phyloP scores from a whole-genome alignment of 2,113 vertebrate species.

The Oreocharis arfaki region DNA sequence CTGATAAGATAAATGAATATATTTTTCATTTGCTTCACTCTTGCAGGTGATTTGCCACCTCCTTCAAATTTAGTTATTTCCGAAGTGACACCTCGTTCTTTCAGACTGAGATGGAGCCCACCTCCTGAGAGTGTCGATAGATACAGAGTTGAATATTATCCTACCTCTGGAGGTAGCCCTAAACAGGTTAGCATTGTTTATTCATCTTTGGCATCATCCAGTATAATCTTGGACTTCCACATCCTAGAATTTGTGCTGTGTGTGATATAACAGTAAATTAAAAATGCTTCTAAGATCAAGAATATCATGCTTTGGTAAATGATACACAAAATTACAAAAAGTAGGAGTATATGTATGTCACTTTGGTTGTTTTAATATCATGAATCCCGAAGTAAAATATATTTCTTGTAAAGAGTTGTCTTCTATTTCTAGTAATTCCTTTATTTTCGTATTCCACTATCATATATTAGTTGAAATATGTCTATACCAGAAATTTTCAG shows the following conservation, averaged over 20 bases:
- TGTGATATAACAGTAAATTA: background rate
- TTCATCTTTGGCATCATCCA: background rate
- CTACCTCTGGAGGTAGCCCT: conserved; percentile 75
- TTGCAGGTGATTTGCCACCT: conserved; percentile 72
- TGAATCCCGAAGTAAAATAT: background rate
- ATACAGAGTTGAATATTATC: conserved; percentile 85
- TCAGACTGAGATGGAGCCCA: conserved; percentile 86
- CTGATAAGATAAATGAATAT: background rate
- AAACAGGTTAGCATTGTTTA: conserved; percentile 75
- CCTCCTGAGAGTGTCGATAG: conserved; percentile 82
- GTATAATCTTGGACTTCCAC: background rate
- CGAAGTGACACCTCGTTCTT: conserved; percentile 85
- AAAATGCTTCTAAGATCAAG: background rate
- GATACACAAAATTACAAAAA: background rate
- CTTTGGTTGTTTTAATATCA: background rate
- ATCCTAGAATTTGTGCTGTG: background rate
- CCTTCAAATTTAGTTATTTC: conserved; percentile 88
- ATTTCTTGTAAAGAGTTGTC: background rate
- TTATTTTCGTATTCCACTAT: background rate
- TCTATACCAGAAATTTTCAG: background rate
- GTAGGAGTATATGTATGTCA: background rate
- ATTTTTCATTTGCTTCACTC: background rate
- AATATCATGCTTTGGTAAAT: background rate
- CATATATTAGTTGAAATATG: background rate
- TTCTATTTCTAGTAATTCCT: background rate